phyloP scores from a whole-genome alignment of 2,113 vertebrate species.

The Chlamydotis undulata region DNA sequence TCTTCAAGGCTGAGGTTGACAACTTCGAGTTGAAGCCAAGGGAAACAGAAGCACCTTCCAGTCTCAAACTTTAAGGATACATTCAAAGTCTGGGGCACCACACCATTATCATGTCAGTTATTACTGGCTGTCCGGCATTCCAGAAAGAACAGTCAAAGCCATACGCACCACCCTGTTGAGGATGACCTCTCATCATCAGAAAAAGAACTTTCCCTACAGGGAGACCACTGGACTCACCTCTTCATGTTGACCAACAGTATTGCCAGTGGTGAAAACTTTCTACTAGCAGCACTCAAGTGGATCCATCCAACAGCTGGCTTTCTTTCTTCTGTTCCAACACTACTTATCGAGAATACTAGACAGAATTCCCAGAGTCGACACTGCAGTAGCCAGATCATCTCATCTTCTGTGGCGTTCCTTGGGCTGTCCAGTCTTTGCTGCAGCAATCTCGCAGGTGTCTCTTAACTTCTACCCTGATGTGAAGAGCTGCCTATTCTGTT shows the following conservation, averaged over 20 bases:
- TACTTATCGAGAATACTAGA: neutral
- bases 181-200: neutral
- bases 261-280: neutral
- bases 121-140: neutral
- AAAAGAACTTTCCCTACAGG: neutral
- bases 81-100: neutral
- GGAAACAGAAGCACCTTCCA: neutral
- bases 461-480: neutral
- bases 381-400: neutral
- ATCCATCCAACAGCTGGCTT: neutral
- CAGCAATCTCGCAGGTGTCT: neutral
- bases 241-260: neutral
- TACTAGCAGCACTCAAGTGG: neutral
- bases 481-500: neutral
- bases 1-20: neutral
- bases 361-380: neutral
- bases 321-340: neutral
- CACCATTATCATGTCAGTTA: neutral
- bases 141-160: neutral
- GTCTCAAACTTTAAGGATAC: neutral
- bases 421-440: neutral
- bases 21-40: neutral
- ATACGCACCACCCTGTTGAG: neutral
- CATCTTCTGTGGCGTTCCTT: neutral
- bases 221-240: neutral